A percentile compares a stretch with the other conserved stretches of the same genome.
Evolutionary conservation across 2,888 invertebrate genomes (phyloP).

Genomic region (Platypus cylindrus): DNA sequence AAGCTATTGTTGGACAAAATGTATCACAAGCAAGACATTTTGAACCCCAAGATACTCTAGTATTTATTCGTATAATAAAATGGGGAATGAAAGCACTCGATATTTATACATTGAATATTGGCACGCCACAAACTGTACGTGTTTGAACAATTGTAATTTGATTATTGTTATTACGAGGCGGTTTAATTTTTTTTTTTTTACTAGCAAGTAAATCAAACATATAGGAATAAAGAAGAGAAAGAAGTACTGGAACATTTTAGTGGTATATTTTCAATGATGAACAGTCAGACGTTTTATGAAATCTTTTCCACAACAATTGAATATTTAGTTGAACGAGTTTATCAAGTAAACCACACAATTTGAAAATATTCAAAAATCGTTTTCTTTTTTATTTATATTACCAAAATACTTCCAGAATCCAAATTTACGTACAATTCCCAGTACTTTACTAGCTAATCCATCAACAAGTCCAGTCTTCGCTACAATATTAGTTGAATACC

Average conservation of each 20-base stretch:
- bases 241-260: conserved; percentile 95
- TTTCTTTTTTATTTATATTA: too few relatives aligned
- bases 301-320: conserved; percentile 93
- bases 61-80: conserved; percentile 83
- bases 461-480: conserved; percentile 92
- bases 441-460: conserved; percentile 84
- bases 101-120: conserved; percentile 58
- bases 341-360: conserved; percentile 26
- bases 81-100: conserved; percentile 93
- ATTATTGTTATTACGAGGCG: background rate
- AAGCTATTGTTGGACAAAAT: conserved; percentile 26
- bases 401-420: conserved; percentile 57
- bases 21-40: conserved; percentile 53
- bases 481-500: conserved; percentile 86
- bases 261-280: conserved; percentile 93
- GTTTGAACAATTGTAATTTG: conserved; percentile 8
- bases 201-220: conserved; percentile 39
- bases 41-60: conserved; percentile 76
- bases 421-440: conserved; percentile 86
- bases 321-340: conserved; percentile 88
- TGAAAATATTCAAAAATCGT: too few relatives aligned
- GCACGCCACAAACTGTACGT: conserved; percentile 27
- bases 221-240: conserved; percentile 89
- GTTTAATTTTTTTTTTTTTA: background rate
- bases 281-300: conserved; percentile 89